Percentiles rank a stretch among this genome's conserved stretches.
These are phyloP conservation scores for Calyptommatus sinebrachiatus DNA, from an alignment of 2,113 vertebrate species.

Conservation along the genomic window DNA sequence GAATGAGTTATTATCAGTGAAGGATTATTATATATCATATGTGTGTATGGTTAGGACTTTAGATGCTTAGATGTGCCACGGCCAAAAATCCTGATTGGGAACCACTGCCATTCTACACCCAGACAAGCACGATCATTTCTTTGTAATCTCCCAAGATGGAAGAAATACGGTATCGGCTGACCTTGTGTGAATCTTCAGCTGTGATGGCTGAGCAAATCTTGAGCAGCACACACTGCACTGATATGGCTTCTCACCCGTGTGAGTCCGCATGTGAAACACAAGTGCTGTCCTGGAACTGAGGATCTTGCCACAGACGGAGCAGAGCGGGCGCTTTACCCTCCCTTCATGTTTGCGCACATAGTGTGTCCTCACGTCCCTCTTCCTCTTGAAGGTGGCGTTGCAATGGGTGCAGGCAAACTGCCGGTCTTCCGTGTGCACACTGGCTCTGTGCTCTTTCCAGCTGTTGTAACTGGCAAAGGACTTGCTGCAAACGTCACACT, in stretches of 20 bases:
- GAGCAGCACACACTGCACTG: slow-evolving; percentile 58
- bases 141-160: background rate
- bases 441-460: slow-evolving; percentile 65
- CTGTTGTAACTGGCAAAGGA: slow-evolving; percentile 58
- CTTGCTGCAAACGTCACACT: slow-evolving; percentile 66
- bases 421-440: slow-evolving; percentile 65
- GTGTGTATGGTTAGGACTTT: too few relatives aligned
- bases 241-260: slow-evolving; percentile 68
- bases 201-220: slow-evolving; percentile 65
- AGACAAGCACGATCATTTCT: too few relatives aligned
- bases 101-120: too few relatives aligned
- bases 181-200: slow-evolving; percentile 73
- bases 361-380: slow-evolving; percentile 64
- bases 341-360: slow-evolving; percentile 63
- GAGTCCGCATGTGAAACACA: slow-evolving; percentile 68
- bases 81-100: too few relatives aligned
- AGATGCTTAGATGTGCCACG: too few relatives aligned
- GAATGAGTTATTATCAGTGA: too few relatives aligned
- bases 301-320: slow-evolving; percentile 69
- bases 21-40: too few relatives aligned
- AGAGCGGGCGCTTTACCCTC: slow-evolving; percentile 61
- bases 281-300: slow-evolving; percentile 66
- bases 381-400: slow-evolving; percentile 62
- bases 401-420: slow-evolving; percentile 67
- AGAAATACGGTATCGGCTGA: slow-evolving; percentile 24